Percentiles rank a stretch among this genome's conserved stretches.
Conservation (phyloP, 2,888 invertebrate genomes). For the Polyommatus iphigenia region DNA sequence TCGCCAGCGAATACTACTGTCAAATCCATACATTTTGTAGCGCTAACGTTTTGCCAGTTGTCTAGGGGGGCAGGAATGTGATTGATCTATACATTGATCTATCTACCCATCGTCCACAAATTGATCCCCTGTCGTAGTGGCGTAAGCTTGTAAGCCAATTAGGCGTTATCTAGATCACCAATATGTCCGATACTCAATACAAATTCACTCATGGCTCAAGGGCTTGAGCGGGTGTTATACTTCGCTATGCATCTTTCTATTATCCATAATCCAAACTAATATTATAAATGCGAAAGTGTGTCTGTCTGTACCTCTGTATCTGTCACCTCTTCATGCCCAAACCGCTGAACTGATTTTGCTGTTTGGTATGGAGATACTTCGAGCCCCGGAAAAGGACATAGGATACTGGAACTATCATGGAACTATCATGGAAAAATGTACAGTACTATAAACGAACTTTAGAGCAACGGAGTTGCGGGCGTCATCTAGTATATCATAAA, state of each 20-base stretch:
- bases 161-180: conserved; percentile 14
- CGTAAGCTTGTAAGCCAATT: conserved; percentile 4
- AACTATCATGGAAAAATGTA: no score
- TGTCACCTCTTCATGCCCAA: neutral
- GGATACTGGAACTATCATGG: no score
- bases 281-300: neutral
- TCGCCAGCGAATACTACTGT: no score
- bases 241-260: neutral
- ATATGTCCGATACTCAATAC: conserved; percentile 15
- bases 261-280: no score
- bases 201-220: neutral
- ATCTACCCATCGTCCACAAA: neutral
- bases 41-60: no score
- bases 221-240: neutral
- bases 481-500: no score
- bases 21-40: no score
- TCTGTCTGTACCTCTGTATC: neutral
- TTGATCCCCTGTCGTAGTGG: neutral
- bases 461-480: no score
- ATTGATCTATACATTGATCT: neutral
- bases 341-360: neutral
- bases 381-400: no score
- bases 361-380: no score
- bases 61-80: no score
- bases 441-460: no score